Evolutionary conservation across 2,113 vertebrate species (phyloP).

Genomic region (Dasyornis broadbenti): DNA sequence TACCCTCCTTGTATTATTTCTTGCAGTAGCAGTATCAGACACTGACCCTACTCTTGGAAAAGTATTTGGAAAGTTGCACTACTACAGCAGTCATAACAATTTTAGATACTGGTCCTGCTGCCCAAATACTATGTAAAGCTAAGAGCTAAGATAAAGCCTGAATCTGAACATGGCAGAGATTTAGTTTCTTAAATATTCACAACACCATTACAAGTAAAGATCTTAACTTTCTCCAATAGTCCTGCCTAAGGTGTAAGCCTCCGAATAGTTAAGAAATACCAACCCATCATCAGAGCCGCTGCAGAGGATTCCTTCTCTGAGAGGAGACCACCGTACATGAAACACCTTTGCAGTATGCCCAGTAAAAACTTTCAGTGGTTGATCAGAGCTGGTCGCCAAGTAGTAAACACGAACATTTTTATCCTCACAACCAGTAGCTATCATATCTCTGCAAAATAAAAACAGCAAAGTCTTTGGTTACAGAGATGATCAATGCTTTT

Average conservation of each 20-base stretch:
- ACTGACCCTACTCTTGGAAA: background rate
- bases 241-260: background rate
- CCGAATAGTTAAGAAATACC: background rate
- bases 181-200: background rate
- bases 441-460: slow-evolving; percentile 87
- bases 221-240: background rate
- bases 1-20: background rate
- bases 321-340: slow-evolving; percentile 94
- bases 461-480: background rate
- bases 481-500: background rate
- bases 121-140: background rate
- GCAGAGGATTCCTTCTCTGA: slow-evolving; percentile 95
- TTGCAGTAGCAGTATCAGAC: background rate
- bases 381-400: slow-evolving; percentile 92
- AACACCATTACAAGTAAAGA: background rate
- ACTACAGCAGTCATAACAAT: background rate
- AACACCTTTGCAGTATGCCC: slow-evolving; percentile 96
- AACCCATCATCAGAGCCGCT: slow-evolving; percentile 97
- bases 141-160: background rate
- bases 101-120: background rate
- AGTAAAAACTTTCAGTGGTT: slow-evolving; percentile 91
- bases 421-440: slow-evolving; percentile 97
- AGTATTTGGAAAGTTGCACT: background rate
- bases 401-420: slow-evolving; percentile 97
- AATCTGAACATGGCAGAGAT: background rate